phyloP scores from a whole-genome alignment of 1,140 invertebrate genomes.

The Diabrotica undecimpunctata region DNA sequence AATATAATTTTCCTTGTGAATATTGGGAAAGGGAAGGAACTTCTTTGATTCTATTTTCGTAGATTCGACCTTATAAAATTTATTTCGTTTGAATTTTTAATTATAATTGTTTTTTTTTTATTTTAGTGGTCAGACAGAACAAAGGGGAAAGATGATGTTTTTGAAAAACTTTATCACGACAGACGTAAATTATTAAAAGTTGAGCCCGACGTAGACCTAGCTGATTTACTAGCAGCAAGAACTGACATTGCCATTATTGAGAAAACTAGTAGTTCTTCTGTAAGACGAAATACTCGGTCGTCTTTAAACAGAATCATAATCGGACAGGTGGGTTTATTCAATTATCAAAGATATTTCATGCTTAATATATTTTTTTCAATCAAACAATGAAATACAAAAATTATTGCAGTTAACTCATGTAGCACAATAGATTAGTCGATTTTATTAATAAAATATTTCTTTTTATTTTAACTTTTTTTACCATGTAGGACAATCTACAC shows the following conservation, averaged over 20 bases:
- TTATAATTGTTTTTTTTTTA: neutral
- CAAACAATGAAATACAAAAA: no score
- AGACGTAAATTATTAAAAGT: constrained; percentile 61
- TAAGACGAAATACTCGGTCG: constrained; percentile 75
- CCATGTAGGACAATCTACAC: no score
- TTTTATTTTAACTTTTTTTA: no score
- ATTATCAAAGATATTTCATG: neutral
- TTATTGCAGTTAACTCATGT: no score
- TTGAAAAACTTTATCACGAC: constrained; percentile 66
- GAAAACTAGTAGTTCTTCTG: constrained; percentile 80
- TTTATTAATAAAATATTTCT: no score
- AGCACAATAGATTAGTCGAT: no score
- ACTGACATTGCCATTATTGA: constrained; percentile 78
- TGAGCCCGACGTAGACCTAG: constrained; percentile 63
- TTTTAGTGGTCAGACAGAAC: constrained; percentile 81
- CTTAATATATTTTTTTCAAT: neutral
- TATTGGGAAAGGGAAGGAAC: no score
- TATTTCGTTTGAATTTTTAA: no score
- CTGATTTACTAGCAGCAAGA: constrained; percentile 76
- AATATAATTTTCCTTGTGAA: no score
- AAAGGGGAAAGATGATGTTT: constrained; percentile 67
- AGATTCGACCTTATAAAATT: no score
- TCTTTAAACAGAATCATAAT: constrained; percentile 84
- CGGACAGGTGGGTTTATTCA: constrained; percentile 55
- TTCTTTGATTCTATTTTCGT: no score